Conservation (phyloP, 2,888 invertebrate species). For the Aricia artaxerxes region DNA sequence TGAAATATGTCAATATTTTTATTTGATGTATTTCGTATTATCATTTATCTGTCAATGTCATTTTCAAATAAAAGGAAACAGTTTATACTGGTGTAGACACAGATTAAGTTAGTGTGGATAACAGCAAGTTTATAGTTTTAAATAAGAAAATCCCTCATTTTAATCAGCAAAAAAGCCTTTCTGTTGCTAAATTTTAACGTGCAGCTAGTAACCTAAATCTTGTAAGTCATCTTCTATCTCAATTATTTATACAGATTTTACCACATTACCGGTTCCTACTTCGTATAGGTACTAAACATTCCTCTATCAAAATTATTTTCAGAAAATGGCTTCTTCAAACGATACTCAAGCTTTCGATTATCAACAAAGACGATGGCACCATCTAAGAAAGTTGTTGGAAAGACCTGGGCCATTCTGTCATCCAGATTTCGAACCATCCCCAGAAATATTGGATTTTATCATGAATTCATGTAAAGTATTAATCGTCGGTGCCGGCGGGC, state of each 20-base stretch:
- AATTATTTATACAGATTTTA: too few relatives aligned
- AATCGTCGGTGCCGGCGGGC: conserved; percentile 93
- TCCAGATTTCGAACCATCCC: conserved; percentile 93
- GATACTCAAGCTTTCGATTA: conserved; percentile 59
- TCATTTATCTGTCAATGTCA: not conserved
- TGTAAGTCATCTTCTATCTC: not conserved
- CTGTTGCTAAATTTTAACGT: not conserved
- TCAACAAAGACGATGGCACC: conserved; percentile 87
- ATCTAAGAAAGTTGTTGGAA: conserved; percentile 92
- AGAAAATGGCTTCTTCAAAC: conserved; percentile 48
- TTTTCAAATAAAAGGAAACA: not conserved
- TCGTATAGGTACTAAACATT: not conserved
- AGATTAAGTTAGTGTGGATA: too few relatives aligned
- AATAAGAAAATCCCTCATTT: not conserved
- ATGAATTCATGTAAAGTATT: conserved; percentile 92
- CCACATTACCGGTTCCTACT: not conserved
- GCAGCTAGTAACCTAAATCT: not conserved
- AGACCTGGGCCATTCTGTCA: conserved; percentile 96
- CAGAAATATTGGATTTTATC: conserved; percentile 91
- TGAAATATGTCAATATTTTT: too few relatives aligned
- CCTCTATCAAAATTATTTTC: conserved; percentile 21
- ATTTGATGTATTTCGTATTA: too few relatives aligned
- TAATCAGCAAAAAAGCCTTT: not conserved
- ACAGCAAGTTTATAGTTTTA: not conserved
- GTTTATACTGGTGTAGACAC: not conserved